Percentiles rank a stretch among this genome's conserved stretches.
These are phyloP conservation scores for Prorops nasuta DNA, from an alignment of 1,140 invertebrate species.

Conservation along the genomic window DNA sequence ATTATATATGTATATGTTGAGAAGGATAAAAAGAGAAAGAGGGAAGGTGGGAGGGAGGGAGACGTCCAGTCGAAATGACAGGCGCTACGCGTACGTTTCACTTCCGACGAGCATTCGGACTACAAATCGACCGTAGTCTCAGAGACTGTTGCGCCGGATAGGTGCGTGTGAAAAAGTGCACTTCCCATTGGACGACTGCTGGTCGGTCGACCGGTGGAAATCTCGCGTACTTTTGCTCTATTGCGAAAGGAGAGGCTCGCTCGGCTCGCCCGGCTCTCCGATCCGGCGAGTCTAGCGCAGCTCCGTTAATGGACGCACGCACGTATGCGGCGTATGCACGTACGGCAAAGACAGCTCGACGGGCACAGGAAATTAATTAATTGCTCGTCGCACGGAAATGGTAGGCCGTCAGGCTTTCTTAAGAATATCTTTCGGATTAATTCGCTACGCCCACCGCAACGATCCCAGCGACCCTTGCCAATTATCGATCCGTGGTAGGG, in stretches of 20 bases:
- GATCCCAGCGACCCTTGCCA: background rate
- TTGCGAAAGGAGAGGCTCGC: too few species aligned
- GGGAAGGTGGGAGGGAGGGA: too few species aligned
- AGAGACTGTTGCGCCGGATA: constrained; percentile 6
- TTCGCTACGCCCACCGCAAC: constrained; percentile 15
- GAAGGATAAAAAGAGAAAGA: too few species aligned
- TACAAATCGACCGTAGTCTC: constrained; percentile 3
- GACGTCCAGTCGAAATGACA: constrained; percentile 12
- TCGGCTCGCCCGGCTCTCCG: too few species aligned
- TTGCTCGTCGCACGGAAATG: constrained; percentile 12
- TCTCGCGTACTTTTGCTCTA: too few species aligned
- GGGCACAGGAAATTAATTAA: constrained; percentile 26
- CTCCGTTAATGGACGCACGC: background rate
- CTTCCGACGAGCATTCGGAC: constrained; percentile 17
- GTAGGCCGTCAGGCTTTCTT: constrained; percentile 13
- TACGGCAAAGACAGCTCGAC: too few species aligned
- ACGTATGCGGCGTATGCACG: too few species aligned
- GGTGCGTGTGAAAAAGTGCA: constrained; percentile 1
- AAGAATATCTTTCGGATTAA: constrained; percentile 16
- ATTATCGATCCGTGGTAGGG: constrained; percentile 1
- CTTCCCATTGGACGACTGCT: background rate
- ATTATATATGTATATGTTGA: too few species aligned
- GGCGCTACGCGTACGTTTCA: constrained; percentile 16
- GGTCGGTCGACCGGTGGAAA: too few species aligned
- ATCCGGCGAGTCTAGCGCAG: background rate